Evolutionary conservation across 2,888 invertebrate species (phyloP), one percentile per base, ranked within the genome.

Genomic region (Andrena fulva): DNA sequence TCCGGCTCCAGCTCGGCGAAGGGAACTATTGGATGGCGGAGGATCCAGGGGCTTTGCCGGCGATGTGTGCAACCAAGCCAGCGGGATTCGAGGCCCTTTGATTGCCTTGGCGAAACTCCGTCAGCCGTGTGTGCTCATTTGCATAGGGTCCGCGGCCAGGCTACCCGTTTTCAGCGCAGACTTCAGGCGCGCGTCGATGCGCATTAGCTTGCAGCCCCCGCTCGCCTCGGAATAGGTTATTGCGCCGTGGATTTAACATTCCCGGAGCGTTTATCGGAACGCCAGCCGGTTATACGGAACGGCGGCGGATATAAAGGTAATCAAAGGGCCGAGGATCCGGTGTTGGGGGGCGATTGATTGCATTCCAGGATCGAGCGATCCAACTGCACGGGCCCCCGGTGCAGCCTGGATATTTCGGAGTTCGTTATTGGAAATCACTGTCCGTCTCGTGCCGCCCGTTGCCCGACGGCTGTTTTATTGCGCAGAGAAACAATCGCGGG

Each of bases 221-320:
- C 24, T 54, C 75, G 54, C 63, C 70, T 54, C 73, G 86, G 84
- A 87, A 86, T 87, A 85, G 86, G 82, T 83, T 82, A 87, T 87
- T 85, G 88, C 87, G 78, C 76, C 86, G 72, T 75, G 82, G 89
- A 90, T 90, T 91, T 91, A 86, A 86, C 91, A 91, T 91, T 91
- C 91, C 80, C 84, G 74, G 74, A 84, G 83, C 89, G 89, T 88
- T 89, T 89, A 76, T 72, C 80, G 76, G 80, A 52, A 68, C 63
- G 75, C 42, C 70, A 54, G 77, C 88, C 78, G 68, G 71, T 82
- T 82, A 80, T 75, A 59, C 66, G 64, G 56, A 63, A 69, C 75
- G 80, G 69, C 71, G 62, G 75, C 64, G 59, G 78, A 78, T 84
- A 88, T 85, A 87, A 88, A 85, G 85, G 82, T 86, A 87, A 82